phyloP scores from a whole-genome alignment of 2,797 vertebrate genomes.

The Muraenolepis orangiensis region DNA sequence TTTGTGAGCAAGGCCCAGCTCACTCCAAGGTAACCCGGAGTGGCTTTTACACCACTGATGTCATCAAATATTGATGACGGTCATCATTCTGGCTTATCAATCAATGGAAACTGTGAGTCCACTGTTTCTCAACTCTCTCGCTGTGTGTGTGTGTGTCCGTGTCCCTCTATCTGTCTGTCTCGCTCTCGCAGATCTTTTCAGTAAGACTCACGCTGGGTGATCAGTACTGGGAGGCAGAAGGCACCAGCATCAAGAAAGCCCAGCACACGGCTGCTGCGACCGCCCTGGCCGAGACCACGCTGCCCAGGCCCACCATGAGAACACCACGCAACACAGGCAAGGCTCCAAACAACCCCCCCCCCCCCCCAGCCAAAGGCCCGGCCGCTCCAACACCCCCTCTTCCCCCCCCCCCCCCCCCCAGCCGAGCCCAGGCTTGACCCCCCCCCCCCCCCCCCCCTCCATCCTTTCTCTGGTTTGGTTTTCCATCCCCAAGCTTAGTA shows the following conservation, averaged over 20 bases:
- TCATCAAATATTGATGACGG: background rate
- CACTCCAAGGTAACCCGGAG: slow-evolving; percentile 83
- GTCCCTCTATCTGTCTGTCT: background rate
- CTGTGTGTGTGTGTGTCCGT: background rate
- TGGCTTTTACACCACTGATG: background rate
- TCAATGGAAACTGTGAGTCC: background rate
- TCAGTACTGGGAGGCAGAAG: slow-evolving; percentile 92
- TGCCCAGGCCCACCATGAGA: slow-evolving; percentile 85
- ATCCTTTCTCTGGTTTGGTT: background rate
- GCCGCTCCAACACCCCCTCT: background rate
- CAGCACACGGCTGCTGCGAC: slow-evolving; percentile 89
- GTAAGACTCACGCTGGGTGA: slow-evolving; percentile 89
- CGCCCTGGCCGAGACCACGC: slow-evolving; percentile 86
- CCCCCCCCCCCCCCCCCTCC: no score
- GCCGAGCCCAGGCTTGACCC: no score
- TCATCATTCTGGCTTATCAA: background rate
- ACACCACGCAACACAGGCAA: slow-evolving; percentile 85
- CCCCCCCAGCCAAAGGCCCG: background rate
- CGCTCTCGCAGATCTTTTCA: slow-evolving; percentile 82
- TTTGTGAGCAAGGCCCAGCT: slow-evolving; percentile 92
- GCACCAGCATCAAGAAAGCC: slow-evolving; percentile 95
- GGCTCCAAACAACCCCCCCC: slow-evolving; percentile 75
- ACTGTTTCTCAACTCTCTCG: background rate
- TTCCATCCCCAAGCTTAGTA: background rate
- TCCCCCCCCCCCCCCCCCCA: background rate